Evolutionary conservation across 2,797 vertebrate species (phyloP).

Genomic region (Pelobates cultripes): DNA sequence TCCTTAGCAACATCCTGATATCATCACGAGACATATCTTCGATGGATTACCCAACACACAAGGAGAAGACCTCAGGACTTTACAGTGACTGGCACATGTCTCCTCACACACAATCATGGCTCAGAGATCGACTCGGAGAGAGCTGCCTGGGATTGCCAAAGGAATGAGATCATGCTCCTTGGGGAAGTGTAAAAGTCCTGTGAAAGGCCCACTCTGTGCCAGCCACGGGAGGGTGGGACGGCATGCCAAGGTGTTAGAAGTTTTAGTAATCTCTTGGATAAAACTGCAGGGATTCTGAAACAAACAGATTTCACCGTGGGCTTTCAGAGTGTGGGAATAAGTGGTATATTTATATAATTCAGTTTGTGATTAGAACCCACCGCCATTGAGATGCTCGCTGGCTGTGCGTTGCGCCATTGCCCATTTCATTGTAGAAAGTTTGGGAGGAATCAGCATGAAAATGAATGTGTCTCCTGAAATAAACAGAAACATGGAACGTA

Average conservation of each 20-base stretch:
- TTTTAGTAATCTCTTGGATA: conserved; percentile 50
- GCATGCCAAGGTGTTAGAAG: conserved; percentile 22
- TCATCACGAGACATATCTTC: no score
- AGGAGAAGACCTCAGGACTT: conserved; percentile 61
- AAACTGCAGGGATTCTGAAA: conserved; percentile 45
- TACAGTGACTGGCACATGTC: conserved; percentile 59
- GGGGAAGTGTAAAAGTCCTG: conserved; percentile 65
- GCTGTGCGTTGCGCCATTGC: no score
- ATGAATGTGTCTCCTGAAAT: no score
- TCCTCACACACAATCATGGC: conserved; percentile 62
- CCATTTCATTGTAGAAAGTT: no score
- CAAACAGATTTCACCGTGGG: conserved; percentile 58
- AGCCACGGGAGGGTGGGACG: conserved; percentile 56
- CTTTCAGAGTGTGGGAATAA: not conserved
- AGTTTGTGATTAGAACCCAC: no score
- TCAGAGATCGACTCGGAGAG: conserved; percentile 59
- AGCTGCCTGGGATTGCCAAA: conserved; percentile 62
- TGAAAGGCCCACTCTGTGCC: conserved; percentile 62
- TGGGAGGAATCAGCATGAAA: no score
- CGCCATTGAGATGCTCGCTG: no score
- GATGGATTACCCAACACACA: no score
- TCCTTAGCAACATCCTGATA: no score
- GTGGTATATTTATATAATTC: no score
- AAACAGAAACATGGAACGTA: no score
- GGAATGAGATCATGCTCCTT: conserved; percentile 72